Evolutionary conservation across 2,797 vertebrate species (phyloP).

Genomic region (Lepilemur ruficaudatus): DNA sequence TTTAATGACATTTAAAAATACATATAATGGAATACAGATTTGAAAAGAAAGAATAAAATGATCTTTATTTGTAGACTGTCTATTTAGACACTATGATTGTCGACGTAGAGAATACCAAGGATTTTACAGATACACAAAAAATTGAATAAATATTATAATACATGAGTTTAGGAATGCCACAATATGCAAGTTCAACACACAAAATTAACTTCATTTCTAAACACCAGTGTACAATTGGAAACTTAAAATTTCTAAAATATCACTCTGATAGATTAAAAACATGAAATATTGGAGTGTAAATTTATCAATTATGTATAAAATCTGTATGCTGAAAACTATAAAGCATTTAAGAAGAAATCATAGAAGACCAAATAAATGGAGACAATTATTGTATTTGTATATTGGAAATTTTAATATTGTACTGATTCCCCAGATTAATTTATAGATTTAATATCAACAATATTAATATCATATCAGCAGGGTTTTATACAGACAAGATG

Average conservation of each 20-base stretch:
- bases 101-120: neutral
- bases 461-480: neutral
- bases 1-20: neutral
- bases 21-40: neutral
- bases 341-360: neutral
- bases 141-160: neutral
- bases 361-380: neutral
- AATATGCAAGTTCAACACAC: neutral
- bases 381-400: neutral
- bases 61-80: neutral
- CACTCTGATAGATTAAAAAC: neutral
- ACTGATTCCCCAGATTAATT: neutral
- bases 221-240: neutral
- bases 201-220: neutral
- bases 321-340: neutral
- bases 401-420: neutral
- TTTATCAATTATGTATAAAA: neutral
- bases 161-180: neutral
- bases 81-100: neutral
- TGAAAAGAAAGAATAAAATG: neutral
- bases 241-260: neutral
- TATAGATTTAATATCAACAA: neutral
- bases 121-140: neutral
- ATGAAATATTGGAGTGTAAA: neutral
- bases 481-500: neutral